These are phyloP conservation scores for Idaea aversata DNA, from an alignment of 2,888 invertebrate species.

Conservation along the genomic window DNA sequence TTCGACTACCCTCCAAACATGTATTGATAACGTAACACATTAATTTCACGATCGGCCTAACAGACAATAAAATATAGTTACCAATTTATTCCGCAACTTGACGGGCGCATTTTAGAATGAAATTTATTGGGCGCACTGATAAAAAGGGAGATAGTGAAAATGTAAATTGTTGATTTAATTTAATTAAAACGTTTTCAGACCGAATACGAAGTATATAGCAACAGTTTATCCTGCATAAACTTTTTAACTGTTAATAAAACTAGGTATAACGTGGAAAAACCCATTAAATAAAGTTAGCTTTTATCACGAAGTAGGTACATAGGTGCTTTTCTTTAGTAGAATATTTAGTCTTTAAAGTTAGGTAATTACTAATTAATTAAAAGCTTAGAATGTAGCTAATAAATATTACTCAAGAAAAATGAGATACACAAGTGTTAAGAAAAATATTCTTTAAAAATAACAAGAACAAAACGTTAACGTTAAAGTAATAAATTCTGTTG, in stretches of 20 bases:
- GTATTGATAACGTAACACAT: constrained; percentile 63
- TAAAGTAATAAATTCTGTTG: constrained; percentile 3
- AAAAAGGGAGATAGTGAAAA: constrained; percentile 11
- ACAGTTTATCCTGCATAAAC: not conserved
- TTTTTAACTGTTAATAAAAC: not conserved
- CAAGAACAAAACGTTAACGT: not conserved
- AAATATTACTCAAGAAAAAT: too few species aligned
- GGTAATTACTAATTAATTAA: too few species aligned
- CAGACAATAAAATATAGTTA: constrained; percentile 45
- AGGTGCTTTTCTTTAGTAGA: too few species aligned
- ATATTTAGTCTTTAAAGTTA: too few species aligned
- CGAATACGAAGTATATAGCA: not conserved
- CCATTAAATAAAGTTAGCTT: too few species aligned
- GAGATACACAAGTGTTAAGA: not conserved
- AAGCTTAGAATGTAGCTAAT: too few species aligned
- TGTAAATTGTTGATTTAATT: constrained; percentile 14
- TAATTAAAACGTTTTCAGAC: not conserved
- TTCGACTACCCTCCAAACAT: constrained; percentile 47
- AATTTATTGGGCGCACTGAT: constrained; percentile 21
- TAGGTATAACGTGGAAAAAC: too few species aligned
- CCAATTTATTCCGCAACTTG: constrained; percentile 37
- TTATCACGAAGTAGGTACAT: too few species aligned
- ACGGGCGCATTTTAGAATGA: constrained; percentile 31
- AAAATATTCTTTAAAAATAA: not conserved
- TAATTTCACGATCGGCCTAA: constrained; percentile 48